These are phyloP conservation scores for Corvus moneduloides DNA, from an alignment of 2,113 vertebrate genomes.

Conservation along the genomic window DNA sequence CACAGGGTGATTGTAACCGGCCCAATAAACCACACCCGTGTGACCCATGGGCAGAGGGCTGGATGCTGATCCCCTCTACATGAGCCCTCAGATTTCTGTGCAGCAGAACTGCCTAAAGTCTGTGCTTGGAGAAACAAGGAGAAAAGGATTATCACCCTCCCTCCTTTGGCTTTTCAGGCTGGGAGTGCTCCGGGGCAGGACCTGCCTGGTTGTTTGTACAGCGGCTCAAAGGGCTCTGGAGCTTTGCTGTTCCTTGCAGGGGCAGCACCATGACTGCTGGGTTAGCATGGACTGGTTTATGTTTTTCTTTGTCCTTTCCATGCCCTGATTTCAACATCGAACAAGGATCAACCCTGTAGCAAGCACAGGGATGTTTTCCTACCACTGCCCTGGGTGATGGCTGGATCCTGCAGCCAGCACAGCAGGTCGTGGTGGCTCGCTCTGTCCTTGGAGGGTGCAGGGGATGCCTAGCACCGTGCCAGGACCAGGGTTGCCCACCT, in stretches of 20 bases:
- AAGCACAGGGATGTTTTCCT: background rate
- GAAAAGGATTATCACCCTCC: background rate
- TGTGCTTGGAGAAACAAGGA: background rate
- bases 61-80: background rate
- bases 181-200: background rate
- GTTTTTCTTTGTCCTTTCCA: background rate
- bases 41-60: background rate
- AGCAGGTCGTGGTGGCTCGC: background rate
- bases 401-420: background rate
- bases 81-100: background rate
- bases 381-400: accelerated
- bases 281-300: background rate
- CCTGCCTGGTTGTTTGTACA: background rate
- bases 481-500: background rate
- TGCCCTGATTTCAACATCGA: background rate
- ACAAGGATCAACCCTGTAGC: background rate
- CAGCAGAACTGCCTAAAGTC: background rate
- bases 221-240: background rate
- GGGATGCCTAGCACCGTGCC: background rate
- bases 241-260: background rate
- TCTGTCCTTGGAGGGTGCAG: background rate
- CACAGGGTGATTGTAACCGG: background rate
- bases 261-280: background rate
- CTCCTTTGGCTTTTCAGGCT: background rate
- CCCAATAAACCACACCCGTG: background rate